Evolutionary conservation across 2,888 invertebrate species (phyloP).

Genomic region (Cephus nigrinus): DNA sequence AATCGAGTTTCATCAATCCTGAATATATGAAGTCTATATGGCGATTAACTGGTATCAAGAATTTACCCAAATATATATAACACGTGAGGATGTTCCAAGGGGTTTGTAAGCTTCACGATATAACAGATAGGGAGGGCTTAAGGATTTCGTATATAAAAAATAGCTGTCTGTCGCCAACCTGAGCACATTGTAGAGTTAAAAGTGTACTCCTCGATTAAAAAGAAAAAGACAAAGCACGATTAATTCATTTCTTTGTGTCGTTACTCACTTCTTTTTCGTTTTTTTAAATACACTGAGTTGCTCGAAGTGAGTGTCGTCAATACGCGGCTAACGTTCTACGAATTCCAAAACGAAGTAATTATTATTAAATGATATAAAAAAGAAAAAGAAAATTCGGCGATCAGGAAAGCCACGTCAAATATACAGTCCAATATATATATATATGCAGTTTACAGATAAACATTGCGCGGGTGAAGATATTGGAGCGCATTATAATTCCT

Average conservation of each 20-base stretch:
- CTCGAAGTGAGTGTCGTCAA: not conserved
- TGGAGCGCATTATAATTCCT: not conserved
- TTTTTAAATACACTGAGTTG: not conserved
- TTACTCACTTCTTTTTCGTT: not conserved
- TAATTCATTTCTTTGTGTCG: not conserved
- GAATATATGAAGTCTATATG: not conserved
- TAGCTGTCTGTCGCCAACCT: not conserved
- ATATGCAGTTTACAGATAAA: not conserved
- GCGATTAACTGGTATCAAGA: constrained; percentile 2
- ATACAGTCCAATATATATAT: not conserved
- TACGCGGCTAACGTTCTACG: not conserved
- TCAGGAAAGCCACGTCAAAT: not conserved
- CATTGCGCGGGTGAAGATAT: not conserved
- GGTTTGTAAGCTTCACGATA: not conserved
- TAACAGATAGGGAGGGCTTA: not conserved
- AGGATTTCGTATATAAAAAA: constrained; percentile 8
- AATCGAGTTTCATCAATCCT: not conserved
- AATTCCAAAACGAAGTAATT: not conserved
- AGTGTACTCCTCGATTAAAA: not conserved
- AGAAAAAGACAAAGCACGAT: not conserved
- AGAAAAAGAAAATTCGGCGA: constrained; percentile 28
- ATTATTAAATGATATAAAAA: constrained; percentile 12
- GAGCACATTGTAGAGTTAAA: not conserved
- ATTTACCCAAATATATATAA: not conserved
- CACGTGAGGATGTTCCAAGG: constrained; percentile 1